Percentiles rank a stretch among this genome's conserved stretches.
Evolutionary conservation across 2,888 invertebrate genomes (phyloP).

Genomic region (Cosmia trapezina): DNA sequence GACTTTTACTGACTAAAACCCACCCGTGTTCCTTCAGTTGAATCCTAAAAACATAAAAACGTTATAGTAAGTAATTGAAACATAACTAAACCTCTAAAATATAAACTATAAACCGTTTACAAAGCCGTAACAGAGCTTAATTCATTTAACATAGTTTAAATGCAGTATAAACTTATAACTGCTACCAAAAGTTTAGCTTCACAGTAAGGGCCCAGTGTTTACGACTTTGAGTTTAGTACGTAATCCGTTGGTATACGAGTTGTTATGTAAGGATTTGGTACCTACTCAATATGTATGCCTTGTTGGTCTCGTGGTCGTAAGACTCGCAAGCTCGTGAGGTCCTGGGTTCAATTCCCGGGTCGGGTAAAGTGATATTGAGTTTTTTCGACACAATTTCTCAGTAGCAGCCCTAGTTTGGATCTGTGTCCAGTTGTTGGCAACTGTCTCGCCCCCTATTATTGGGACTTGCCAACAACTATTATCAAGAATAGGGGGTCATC

Average conservation of each 20-base stretch:
- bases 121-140: conserved; percentile 53
- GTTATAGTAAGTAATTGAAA: conserved; percentile 19
- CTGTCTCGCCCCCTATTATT: no score
- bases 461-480: no score
- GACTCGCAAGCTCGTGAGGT: no score
- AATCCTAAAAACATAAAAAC: background rate
- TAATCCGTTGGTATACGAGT: conserved; percentile 44
- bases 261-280: conserved; percentile 39
- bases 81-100: conserved; percentile 33
- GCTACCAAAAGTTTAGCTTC: conserved; percentile 50
- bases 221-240: conserved; percentile 44
- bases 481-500: background rate
- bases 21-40: no score
- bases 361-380: no score
- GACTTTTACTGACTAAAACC: no score
- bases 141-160: conserved; percentile 59
- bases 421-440: no score
- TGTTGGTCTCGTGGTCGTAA: no score
- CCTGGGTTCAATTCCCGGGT: no score
- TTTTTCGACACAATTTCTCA: no score
- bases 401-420: no score
- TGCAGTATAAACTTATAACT: conserved; percentile 56
- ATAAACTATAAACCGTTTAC: conserved; percentile 43
- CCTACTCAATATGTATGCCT: conserved; percentile 17
- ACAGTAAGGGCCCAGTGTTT: conserved; percentile 49